Base-by-base conservation (phyloP, 2,113 vertebrate genomes). In the Scartelaos histophorus region DNA sequence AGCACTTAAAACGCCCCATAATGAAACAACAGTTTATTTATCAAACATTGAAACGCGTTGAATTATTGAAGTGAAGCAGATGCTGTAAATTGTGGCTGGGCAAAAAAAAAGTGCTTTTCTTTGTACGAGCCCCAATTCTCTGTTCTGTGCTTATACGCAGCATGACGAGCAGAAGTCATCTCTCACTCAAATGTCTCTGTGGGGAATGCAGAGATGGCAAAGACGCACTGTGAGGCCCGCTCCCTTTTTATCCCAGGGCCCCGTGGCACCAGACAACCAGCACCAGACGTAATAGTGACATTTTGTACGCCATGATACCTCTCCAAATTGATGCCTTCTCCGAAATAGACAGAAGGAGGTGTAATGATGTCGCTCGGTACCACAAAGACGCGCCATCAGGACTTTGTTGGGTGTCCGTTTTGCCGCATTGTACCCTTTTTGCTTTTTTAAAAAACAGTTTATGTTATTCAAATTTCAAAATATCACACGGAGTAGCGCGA, bases 41-140 rank as follows among this genome's bases (percentile, higher is more conserved):
- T 95, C 94, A 96, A 97, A 96, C 90, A 95, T 95, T 95, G 93
- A 96, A 93, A 90, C 83, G 78, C 67, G 73, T 83, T 97, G 92
- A 95, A 96, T 96, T 96, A 97, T 96, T 96, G 94, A 97, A 91
- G 88, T 83, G 87, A 90, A 90, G 92, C 93, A 92, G 94, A 95
- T 92, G 93, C 89, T 88, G 90, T 90, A 92, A 94, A 94, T 82
- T 93, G 90, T 89, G 88, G 80, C 80, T 76, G 66, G 54, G 56
- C 71, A 81, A 94, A 92, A 81, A 94, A 92, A 89, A 91, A 82
- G 93, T 93, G 86, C 89, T 92, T 93, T 96, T 94, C 93, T 93
- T 95, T 94, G 93, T 92, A 91, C 92, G 88, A 45, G 25, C 45
- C 69, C 69, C 84, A 74, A 82, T 85, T 85, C 91, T 93, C 94